Base-by-base conservation (phyloP, 2,113 vertebrate genomes). In the Silurus asotus region DNA sequence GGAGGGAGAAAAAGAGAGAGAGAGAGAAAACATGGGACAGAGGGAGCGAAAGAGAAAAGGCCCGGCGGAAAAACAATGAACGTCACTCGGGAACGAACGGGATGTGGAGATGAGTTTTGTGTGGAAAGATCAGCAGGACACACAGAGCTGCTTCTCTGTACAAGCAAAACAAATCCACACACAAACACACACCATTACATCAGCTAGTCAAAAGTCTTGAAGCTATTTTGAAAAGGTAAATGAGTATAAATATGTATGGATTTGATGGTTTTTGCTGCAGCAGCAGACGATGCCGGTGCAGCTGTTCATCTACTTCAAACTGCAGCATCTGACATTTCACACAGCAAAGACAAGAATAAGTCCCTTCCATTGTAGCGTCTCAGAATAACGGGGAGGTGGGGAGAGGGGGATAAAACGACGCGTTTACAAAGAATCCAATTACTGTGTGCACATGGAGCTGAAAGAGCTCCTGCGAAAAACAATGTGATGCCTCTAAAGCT, bases 31-130 rank as follows among this genome's bases (percentile, higher is more conserved):
- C 25, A 11, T 4, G 28, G 4, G 59, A 65, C 10, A 59, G 58
- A 75, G 58, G 65, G 10, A 81, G 55, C 9, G 3, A 56, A 45
- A 62, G 77, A 58, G 51, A 25, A 72, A 80, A 37, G 62, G 56
- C 79, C 49, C 70, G 11, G 69, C 86, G 89, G 88, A 76, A 89
- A 89, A 89, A 89, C 88, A 86, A 37, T 59, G 77, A 89, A 87
- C 84, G 86, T 90, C 86, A 90, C 77, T 45, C 20, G 70, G 86
- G 78, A 86, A 86, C 84, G 84, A 86, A 69, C 51, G 75, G 70
- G 70, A 83, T 83, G 82, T 65, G 11, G 49, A 45, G 64, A 77
- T 51, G 72, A 83, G 80, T 76, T 37, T 15, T 61, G 49, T 28
- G 83, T 81, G 56, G 74, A 28, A 23, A 25, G 25, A 83, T 69